These are phyloP conservation scores for Pipistrellus kuhlii DNA, from an alignment of 2,797 vertebrate species.

Conservation along the genomic window DNA sequence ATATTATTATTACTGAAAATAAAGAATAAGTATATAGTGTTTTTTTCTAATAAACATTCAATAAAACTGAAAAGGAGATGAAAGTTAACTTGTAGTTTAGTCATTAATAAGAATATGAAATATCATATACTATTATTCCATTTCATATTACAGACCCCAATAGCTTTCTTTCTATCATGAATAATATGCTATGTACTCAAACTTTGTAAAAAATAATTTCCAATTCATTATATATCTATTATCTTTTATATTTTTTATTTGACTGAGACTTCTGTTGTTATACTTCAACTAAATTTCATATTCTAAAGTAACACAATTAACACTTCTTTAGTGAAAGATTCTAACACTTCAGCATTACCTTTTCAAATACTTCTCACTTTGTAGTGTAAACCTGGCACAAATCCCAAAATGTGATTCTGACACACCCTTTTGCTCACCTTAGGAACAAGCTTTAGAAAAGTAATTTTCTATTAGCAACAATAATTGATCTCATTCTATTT, in stretches of 20 bases:
- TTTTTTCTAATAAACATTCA: background rate
- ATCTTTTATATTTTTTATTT: background rate
- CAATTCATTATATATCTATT: background rate
- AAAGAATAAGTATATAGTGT: background rate
- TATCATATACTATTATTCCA: background rate
- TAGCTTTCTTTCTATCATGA: background rate
- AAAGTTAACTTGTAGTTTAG: background rate
- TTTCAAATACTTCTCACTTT: slow-evolving; percentile 43
- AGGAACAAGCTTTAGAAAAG: background rate
- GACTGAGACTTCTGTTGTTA: background rate
- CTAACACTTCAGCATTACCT: background rate
- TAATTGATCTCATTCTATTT: background rate
- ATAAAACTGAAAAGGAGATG: background rate
- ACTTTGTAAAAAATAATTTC: background rate
- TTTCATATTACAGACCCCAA: background rate
- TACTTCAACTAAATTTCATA: slow-evolving; percentile 47
- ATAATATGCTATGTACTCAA: background rate
- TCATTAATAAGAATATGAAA: background rate
- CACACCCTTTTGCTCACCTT: background rate
- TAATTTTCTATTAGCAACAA: slow-evolving; percentile 23
- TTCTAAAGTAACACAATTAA: slow-evolving; percentile 37
- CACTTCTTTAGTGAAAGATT: slow-evolving; percentile 58
- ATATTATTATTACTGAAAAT: slow-evolving; percentile 42
- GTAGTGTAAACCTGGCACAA: background rate
- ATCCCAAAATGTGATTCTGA: slow-evolving; percentile 46